These are phyloP conservation scores for Gobio gobio DNA, from an alignment of 2,113 vertebrate genomes.

Conservation along the genomic window DNA sequence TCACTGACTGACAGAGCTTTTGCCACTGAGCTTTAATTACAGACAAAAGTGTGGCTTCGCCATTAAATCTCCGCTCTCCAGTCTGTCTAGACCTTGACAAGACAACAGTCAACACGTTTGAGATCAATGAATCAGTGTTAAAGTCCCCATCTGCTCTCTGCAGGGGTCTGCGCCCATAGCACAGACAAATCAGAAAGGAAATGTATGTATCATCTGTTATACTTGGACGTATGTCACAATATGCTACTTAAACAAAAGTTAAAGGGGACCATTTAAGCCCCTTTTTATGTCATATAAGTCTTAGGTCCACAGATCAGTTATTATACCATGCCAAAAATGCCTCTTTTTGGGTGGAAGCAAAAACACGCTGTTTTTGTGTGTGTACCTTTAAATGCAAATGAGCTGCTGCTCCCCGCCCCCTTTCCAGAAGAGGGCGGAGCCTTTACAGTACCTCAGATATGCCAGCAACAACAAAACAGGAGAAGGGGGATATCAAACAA, in stretches of 20 bases:
- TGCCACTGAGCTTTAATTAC: constrained; percentile 25
- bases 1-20: neutral
- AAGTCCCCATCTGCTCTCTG: constrained; percentile 5
- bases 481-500: no score
- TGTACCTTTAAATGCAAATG: no score
- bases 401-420: no score
- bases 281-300: no score
- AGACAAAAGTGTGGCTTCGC: neutral
- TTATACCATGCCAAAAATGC: no score
- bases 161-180: neutral
- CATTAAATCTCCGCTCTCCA: neutral
- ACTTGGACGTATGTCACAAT: neutral
- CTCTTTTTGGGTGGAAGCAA: no score
- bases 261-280: no score
- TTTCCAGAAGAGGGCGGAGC: no score
- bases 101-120: neutral
- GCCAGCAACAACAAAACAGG: no score
- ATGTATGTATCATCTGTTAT: neutral
- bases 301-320: no score
- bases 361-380: no score
- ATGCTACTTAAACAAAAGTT: neutral
- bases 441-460: no score
- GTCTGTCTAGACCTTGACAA: constrained; percentile 4
- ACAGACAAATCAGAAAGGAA: neutral
- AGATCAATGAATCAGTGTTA: constrained; percentile 27